Percentiles rank a stretch among this genome's conserved stretches.
phyloP scores from a whole-genome alignment of 2,888 invertebrate species.

The Dendrolimus pini region DNA sequence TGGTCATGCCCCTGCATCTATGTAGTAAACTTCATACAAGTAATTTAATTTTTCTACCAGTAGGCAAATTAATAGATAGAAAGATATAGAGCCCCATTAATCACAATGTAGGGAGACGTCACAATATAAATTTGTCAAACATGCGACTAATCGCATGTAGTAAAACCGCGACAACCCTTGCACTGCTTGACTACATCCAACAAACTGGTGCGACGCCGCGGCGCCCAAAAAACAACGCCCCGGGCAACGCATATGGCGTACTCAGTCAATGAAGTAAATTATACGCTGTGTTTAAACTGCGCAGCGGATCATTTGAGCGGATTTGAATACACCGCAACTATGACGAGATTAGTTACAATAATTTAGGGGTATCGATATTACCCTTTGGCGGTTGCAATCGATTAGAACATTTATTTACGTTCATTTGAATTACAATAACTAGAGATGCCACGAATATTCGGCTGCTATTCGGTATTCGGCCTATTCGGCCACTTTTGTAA shows the following conservation, averaged over 20 bases:
- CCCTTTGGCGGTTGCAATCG: not conserved
- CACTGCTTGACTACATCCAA: slow-evolving; percentile 10
- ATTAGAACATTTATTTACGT: no score
- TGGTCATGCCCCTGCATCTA: no score
- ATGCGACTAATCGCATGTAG: slow-evolving; percentile 2
- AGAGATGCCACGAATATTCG: no score
- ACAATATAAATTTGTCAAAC: slow-evolving; percentile 5
- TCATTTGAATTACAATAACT: no score
- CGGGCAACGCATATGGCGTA: slow-evolving; percentile 61
- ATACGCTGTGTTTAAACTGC: slow-evolving; percentile 62
- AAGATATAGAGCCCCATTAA: no score
- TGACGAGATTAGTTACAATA: slow-evolving; percentile 68
- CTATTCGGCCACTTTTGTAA: no score
- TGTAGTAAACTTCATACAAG: no score
- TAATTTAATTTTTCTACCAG: no score
- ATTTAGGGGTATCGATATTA: slow-evolving; percentile 11
- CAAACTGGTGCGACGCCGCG: slow-evolving; percentile 44
- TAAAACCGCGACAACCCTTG: not conserved
- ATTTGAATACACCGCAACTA: slow-evolving; percentile 33
- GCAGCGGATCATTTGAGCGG: slow-evolving; percentile 52
- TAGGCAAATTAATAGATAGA: no score
- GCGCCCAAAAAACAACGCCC: slow-evolving; percentile 51
- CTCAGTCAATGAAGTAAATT: slow-evolving; percentile 53
- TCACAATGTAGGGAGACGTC: no score
- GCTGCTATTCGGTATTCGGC: no score